Percentiles rank a stretch among this genome's conserved stretches.
Conservation (phyloP, 2,113 vertebrate species). For the Phycodurus eques region DNA sequence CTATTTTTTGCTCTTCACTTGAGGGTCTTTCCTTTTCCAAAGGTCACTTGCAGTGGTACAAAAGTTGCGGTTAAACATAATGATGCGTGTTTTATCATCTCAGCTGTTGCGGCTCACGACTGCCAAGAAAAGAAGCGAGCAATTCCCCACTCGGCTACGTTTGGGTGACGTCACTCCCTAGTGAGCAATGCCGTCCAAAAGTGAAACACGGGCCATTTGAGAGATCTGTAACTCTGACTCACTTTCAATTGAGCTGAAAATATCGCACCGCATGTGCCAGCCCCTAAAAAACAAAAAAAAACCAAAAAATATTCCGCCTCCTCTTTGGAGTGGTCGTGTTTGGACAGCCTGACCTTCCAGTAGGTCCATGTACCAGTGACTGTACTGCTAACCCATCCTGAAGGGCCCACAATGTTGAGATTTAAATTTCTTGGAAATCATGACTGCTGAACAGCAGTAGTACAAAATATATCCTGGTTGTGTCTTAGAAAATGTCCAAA, state of each 20-base stretch:
- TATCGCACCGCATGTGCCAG: slow-evolving; percentile 58
- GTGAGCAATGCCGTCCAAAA: slow-evolving; percentile 45
- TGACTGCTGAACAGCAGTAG: not conserved
- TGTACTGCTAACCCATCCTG: slow-evolving; percentile 23
- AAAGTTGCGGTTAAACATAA: slow-evolving; percentile 65
- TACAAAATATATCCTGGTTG: slow-evolving; percentile 1
- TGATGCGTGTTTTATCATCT: slow-evolving; percentile 61
- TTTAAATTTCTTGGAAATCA: not conserved
- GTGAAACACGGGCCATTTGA: slow-evolving; percentile 44
- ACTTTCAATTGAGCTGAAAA: slow-evolving; percentile 70
- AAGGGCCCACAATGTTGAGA: slow-evolving; percentile 1
- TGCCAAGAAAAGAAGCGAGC: slow-evolving; percentile 59
- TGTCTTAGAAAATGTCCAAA: not conserved
- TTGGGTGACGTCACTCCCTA: slow-evolving; percentile 56
- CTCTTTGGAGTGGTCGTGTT: slow-evolving; percentile 61
- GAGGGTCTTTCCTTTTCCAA: slow-evolving; percentile 38
- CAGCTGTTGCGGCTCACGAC: slow-evolving; percentile 54
- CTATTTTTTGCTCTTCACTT: slow-evolving; percentile 45
- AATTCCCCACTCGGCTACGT: slow-evolving; percentile 30
- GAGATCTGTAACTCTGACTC: slow-evolving; percentile 56
- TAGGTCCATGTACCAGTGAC: slow-evolving; percentile 28
- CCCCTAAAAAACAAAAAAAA: not conserved
- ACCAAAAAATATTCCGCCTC: slow-evolving; percentile 19
- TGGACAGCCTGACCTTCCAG: slow-evolving; percentile 48
- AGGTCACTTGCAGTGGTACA: slow-evolving; percentile 51